These are phyloP conservation scores for Molossus molossus DNA, from an alignment of 2,797 vertebrate genomes.

Conservation along the genomic window DNA sequence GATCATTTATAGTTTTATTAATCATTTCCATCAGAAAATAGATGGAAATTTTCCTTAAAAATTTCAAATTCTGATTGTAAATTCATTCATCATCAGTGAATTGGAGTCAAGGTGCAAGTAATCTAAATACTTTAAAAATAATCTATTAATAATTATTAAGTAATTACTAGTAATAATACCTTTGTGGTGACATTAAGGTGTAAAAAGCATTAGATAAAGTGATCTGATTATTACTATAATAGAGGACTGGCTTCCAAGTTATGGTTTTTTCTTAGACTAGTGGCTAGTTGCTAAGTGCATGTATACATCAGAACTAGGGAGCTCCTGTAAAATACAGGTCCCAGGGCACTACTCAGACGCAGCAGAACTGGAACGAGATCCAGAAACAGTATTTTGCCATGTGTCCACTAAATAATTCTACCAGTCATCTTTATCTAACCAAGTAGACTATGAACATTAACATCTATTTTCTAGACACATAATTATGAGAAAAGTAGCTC, in stretches of 20 bases:
- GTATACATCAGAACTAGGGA: neutral
- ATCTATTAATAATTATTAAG: neutral
- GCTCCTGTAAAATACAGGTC: neutral
- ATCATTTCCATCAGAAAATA: conserved; percentile 38
- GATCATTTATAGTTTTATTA: neutral
- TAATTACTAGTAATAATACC: neutral
- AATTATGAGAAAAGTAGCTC: neutral
- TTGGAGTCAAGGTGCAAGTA: neutral
- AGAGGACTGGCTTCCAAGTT: neutral
- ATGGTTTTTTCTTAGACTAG: neutral
- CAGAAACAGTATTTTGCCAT: neutral
- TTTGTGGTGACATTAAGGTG: neutral
- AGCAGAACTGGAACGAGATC: neutral
- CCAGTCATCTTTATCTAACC: neutral
- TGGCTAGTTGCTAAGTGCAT: neutral
- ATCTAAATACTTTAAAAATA: conserved; percentile 5
- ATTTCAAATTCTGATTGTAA: neutral
- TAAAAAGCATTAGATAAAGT: neutral
- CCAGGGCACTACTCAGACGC: neutral
- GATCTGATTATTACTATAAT: neutral
- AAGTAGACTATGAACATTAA: neutral
- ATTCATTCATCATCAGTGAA: neutral
- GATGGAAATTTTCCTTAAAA: conserved; percentile 59
- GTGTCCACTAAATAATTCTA: neutral
- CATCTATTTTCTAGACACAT: conserved; percentile 38